Base-by-base conservation (phyloP, 2,888 invertebrate species). In the Cataglyphis altisquamis region DNA sequence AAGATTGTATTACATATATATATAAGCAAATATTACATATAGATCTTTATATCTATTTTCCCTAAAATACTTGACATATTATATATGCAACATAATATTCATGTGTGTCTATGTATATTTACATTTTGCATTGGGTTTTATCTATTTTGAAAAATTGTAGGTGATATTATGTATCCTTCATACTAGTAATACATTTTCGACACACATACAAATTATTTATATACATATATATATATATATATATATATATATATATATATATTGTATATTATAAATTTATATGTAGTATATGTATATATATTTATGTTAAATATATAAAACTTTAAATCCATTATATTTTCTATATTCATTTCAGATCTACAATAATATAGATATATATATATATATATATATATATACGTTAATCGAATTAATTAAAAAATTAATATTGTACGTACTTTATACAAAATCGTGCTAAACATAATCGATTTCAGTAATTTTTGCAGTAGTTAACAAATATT, bases 1-100 rank as follows among this genome's bases (percentile, higher is more conserved):
- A n/a, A 68, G 29, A 48, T n/a, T 52, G 2, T 57, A 57, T 70
- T 67, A 25, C 32, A 52, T 52, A 3, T 72, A 72, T 9, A n/a
- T n/a, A 25, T 15, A 36, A 70, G 32, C 36, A n/a, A n/a, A 52
- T 52, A 52, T 52, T 18, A 55, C 36, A 21, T 9, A n/a, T 9
- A n/a, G n/a, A 55, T 55, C 52, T 8, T 55, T 8, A 55, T 9
- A 3, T 9, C 8, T n/a, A n/a, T 55, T n/a, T 55, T 55, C n/a
- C 9, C 2, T 55, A 55, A 55, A 8, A 55, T 55, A n/a, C 9
- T 55, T n/a, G n/a, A 8, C 8, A 8, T n/a, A 9, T 55, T 9
- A 55, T n/a, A 55, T 55, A 55, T 18, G 8, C n/a, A 52, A 52
- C 9, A n/a, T 52, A 52, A 52, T 55, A 55, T 3, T 9, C 6